Evolutionary conservation across 2,113 vertebrate genomes (phyloP).

Genomic region (Campylomormyrus tamandua): DNA sequence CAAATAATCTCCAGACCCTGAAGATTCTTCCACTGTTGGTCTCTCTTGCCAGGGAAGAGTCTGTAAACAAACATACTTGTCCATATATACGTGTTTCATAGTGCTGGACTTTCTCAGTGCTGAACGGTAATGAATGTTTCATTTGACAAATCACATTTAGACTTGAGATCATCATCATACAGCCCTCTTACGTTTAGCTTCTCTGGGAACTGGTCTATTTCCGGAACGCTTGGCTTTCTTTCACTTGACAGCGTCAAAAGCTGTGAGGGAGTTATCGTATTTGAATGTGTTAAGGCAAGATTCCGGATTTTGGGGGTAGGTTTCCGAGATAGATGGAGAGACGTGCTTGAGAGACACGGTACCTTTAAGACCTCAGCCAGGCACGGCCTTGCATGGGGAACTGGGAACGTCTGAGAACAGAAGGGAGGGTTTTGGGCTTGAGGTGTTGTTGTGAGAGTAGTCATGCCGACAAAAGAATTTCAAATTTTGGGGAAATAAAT

Average conservation of each 20-base stretch:
- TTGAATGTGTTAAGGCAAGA: background rate
- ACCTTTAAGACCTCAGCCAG: conserved; percentile 21
- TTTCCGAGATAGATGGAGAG: background rate
- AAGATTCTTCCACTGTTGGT: conserved; percentile 41
- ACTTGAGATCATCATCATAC: background rate
- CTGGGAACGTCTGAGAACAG: background rate
- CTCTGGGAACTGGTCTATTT: background rate
- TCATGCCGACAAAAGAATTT: background rate
- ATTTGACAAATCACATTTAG: background rate
- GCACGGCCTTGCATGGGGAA: background rate
- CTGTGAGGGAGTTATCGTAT: background rate
- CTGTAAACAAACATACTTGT: background rate
- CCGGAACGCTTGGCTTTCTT: background rate
- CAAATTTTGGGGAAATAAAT: background rate
- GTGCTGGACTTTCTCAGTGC: background rate
- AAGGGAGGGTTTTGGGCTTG: background rate
- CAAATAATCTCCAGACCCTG: conserved; percentile 29
- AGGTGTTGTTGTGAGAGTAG: background rate
- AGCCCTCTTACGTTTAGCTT: background rate
- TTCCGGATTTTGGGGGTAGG: background rate
- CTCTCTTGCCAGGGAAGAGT: background rate
- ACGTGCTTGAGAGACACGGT: background rate
- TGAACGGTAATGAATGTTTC: background rate
- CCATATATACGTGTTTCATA: background rate
- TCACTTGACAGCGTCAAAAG: background rate